These are phyloP conservation scores for Meghimatium bilineatum DNA, from an alignment of 2,888 invertebrate species.

Conservation along the genomic window DNA sequence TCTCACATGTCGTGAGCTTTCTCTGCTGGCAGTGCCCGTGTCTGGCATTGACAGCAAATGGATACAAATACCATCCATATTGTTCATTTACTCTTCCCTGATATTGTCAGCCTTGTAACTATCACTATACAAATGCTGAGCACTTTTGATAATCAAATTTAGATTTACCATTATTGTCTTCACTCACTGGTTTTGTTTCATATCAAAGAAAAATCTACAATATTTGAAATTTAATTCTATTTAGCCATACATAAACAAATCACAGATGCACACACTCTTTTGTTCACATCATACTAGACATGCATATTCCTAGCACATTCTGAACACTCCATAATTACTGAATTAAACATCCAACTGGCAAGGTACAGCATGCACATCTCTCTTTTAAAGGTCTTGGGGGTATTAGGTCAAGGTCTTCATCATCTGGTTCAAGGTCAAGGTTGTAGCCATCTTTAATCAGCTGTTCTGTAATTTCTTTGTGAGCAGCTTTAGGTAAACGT, in stretches of 20 bases:
- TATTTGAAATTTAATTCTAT: not conserved
- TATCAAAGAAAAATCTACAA: not conserved
- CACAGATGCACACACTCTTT: not conserved
- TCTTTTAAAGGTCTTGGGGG: conserved; percentile 78
- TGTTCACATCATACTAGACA: not conserved
- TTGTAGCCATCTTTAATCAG: conserved; percentile 81
- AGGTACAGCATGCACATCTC: conserved; percentile 77
- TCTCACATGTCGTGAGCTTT: too few relatives aligned
- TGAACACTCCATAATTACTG: conserved; percentile 30
- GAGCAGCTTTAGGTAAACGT: conserved; percentile 78
- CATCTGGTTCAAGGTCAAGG: conserved; percentile 81
- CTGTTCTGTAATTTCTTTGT: conserved; percentile 81
- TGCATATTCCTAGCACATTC: not conserved
- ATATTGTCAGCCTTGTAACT: not conserved
- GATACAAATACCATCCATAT: too few relatives aligned
- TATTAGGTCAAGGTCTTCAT: conserved; percentile 79
- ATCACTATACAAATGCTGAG: too few relatives aligned
- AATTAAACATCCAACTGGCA: conserved; percentile 45
- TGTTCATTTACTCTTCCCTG: not conserved
- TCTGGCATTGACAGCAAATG: too few relatives aligned
- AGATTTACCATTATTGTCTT: too few relatives aligned
- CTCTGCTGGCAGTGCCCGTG: too few relatives aligned
- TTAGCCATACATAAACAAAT: not conserved
- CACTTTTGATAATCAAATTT: too few relatives aligned
- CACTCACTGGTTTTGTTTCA: not conserved